Percentiles rank a stretch among this genome's conserved stretches.
phyloP scores from a whole-genome alignment of 1,140 invertebrate species.

The Drosophila bocqueti region DNA sequence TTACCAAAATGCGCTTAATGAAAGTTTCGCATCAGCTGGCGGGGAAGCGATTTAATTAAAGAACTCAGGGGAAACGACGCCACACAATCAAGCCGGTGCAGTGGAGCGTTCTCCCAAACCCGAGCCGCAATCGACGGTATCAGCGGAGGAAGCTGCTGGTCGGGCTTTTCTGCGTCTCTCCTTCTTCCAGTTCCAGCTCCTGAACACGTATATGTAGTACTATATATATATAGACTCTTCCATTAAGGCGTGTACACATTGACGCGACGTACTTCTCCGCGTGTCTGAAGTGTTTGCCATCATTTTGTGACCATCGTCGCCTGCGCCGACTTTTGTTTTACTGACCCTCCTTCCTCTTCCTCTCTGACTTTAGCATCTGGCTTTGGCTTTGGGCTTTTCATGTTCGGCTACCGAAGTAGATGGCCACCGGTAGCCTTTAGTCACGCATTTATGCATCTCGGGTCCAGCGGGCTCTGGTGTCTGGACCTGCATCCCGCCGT shows the following conservation, averaged over 20 bases:
- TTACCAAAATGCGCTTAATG: conserved; percentile 40
- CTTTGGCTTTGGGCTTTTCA: conserved; percentile 54
- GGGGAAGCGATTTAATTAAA: conserved; percentile 67
- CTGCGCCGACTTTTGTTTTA: conserved; percentile 72
- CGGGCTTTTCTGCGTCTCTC: conserved; percentile 45
- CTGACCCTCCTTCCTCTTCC: conserved; percentile 41
- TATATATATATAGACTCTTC: conserved; percentile 66
- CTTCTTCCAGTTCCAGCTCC: conserved; percentile 19
- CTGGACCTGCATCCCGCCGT: conserved; percentile 27
- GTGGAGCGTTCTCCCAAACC: conserved; percentile 65
- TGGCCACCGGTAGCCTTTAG: conserved; percentile 82
- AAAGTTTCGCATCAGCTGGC: conserved; percentile 55
- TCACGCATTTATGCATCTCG: conserved; percentile 79
- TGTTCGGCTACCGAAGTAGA: conserved; percentile 82
- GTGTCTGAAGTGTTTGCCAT: conserved; percentile 77
- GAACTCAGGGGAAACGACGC: conserved; percentile 53
- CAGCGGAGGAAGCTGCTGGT: conserved; percentile 37
- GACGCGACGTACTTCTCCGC: conserved; percentile 64
- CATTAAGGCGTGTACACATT: conserved; percentile 82
- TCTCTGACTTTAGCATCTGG: conserved; percentile 73
- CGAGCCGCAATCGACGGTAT: conserved; percentile 63
- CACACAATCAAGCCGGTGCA: conserved; percentile 68
- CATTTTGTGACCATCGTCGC: conserved; percentile 68
- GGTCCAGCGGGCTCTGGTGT: conserved; percentile 19
- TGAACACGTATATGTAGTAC: conserved; percentile 19